phyloP scores from a whole-genome alignment of 2,797 vertebrate species.

The Crenichthys baileyi region DNA sequence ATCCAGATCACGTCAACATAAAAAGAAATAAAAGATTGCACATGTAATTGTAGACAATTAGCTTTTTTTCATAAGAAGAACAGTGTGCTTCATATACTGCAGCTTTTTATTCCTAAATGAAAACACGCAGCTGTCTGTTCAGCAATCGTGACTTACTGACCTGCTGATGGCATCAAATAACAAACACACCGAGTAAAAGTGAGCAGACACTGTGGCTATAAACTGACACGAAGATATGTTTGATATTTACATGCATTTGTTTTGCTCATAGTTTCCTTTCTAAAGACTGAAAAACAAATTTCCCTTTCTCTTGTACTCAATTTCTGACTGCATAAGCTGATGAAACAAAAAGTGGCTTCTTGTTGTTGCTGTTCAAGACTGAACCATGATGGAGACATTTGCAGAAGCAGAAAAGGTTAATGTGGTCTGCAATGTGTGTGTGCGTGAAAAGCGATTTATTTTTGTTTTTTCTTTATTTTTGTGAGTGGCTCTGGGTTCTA shows the following conservation, averaged over 20 bases:
- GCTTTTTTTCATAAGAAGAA: slow-evolving; percentile 17
- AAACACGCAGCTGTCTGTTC: slow-evolving; percentile 64
- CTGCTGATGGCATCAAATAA: slow-evolving; percentile 60
- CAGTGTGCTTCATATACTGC: slow-evolving; percentile 37
- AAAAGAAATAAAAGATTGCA: slow-evolving; percentile 15
- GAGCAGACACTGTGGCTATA: slow-evolving; percentile 58
- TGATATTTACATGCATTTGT: slow-evolving; percentile 35
- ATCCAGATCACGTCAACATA: slow-evolving; percentile 17
- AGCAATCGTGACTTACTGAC: slow-evolving; percentile 63
- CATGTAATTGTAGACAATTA: slow-evolving; percentile 10
- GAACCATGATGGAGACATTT: slow-evolving; percentile 75
- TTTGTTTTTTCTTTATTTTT: slow-evolving; percentile 36
- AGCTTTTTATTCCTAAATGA: slow-evolving; percentile 55
- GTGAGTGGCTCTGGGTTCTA: slow-evolving; percentile 73
- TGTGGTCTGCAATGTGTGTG: slow-evolving; percentile 76
- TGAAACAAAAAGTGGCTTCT: slow-evolving; percentile 33
- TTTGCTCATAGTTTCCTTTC: slow-evolving; percentile 67
- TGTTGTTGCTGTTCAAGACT: slow-evolving; percentile 68
- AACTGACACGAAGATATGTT: slow-evolving; percentile 41
- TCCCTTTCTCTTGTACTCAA: slow-evolving; percentile 48
- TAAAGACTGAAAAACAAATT: slow-evolving; percentile 60
- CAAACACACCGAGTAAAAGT: slow-evolving; percentile 52
- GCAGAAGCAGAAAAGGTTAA: slow-evolving; percentile 78
- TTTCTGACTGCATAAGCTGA: slow-evolving; percentile 67
- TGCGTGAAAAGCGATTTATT: slow-evolving; percentile 62